These are phyloP conservation scores for Muntiacus reevesi DNA, from an alignment of 2,113 vertebrate genomes.

Conservation along the genomic window DNA sequence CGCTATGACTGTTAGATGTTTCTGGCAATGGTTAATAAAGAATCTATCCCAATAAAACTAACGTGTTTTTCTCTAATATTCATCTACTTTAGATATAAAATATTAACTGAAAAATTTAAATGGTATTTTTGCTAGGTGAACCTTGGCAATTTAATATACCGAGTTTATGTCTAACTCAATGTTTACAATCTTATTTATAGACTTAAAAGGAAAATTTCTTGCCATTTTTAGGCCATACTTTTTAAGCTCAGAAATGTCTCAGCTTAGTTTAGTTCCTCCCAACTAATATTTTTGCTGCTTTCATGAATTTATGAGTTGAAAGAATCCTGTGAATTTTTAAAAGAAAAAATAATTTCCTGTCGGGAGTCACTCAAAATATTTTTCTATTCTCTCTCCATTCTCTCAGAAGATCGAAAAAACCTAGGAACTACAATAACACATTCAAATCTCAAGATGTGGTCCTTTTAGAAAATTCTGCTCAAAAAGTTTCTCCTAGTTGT, in stretches of 20 bases:
- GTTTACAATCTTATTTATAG: background rate
- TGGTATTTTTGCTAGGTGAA: conserved; percentile 1
- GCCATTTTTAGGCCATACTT: conserved; percentile 2
- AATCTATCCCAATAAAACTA: conserved; percentile 20
- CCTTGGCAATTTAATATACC: background rate
- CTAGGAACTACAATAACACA: background rate
- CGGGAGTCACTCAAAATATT: conserved; percentile 32
- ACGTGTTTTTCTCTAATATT: background rate
- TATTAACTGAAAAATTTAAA: background rate
- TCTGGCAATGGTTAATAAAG: background rate
- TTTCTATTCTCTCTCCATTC: background rate
- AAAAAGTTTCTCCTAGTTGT: background rate
- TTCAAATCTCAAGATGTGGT: background rate
- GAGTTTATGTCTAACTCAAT: background rate
- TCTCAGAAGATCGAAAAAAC: background rate
- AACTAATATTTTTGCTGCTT: conserved; percentile 6
- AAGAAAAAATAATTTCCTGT: conserved; percentile 8
- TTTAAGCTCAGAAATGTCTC: conserved; percentile 11
- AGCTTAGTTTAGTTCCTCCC: background rate
- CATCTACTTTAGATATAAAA: background rate
- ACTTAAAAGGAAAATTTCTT: background rate
- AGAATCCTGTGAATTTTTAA: background rate
- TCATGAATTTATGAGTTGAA: conserved; percentile 33
- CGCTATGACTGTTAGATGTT: background rate
- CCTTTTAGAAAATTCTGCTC: background rate